Percentiles rank a stretch among this genome's conserved stretches.
These are phyloP conservation scores for Apis mellifera DNA, from an alignment of 1,140 invertebrate genomes.

Conservation along the genomic window DNA sequence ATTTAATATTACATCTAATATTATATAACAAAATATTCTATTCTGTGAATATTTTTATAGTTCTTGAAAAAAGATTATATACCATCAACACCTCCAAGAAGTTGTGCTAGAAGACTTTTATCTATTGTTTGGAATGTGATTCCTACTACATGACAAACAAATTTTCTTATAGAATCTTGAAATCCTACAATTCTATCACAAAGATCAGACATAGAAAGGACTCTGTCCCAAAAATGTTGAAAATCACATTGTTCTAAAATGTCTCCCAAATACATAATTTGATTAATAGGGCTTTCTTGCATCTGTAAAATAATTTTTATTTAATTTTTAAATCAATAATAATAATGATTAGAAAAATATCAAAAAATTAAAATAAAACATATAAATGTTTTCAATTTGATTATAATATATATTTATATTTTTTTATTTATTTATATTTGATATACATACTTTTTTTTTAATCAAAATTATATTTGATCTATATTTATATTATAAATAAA, in stretches of 20 bases:
- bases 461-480: background rate
- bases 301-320: slow-evolving; percentile 83
- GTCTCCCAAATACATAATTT: slow-evolving; percentile 94
- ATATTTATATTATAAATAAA: background rate
- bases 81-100: slow-evolving; percentile 94
- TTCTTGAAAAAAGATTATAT: slow-evolving; percentile 36
- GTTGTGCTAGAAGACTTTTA: slow-evolving; percentile 88
- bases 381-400: background rate
- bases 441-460: background rate
- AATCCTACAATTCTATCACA: slow-evolving; percentile 93
- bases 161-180: slow-evolving; percentile 97
- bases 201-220: slow-evolving; percentile 87
- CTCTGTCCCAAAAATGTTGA: slow-evolving; percentile 92
- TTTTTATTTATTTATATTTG: background rate
- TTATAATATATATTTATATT: background rate
- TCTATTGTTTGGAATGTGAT: slow-evolving; percentile 98
- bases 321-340: slow-evolving; percentile 48
- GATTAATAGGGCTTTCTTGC: slow-evolving; percentile 90
- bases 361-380: slow-evolving; percentile 1
- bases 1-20: background rate
- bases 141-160: slow-evolving; percentile 98
- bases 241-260: slow-evolving; percentile 97
- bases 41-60: slow-evolving; percentile 5
- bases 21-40: slow-evolving; percentile 39
- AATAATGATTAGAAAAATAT: background rate